Evolutionary conservation across 2,113 vertebrate genomes (phyloP), one percentile per base, ranked within the genome.

Genomic region (Cyanocitta stelleri): DNA sequence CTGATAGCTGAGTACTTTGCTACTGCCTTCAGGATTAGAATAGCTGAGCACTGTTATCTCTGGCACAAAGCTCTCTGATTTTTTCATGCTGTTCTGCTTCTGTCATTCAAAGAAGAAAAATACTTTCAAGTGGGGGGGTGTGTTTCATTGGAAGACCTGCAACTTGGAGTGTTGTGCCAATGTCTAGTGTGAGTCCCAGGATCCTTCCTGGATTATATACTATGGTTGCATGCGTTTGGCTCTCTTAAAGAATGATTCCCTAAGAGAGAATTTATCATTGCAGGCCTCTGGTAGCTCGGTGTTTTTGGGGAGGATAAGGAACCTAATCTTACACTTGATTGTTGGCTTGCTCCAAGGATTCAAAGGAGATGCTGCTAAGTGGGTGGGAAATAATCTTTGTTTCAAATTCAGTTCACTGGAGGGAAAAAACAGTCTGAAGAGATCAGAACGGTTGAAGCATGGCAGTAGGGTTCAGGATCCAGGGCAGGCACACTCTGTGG

Each of bases 401-500:
- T 51, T 90, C n/a, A 27, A n/a, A 37, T 82, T n/a, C 23, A 3
- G 0, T 39, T 95, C 35, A 15, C 8, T 49, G n/a, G 4, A 35
- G 11, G 6, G 14, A 59, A 61, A 61, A 19, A 62, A 46, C 23
- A 11, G 23, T 41, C 24, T 52, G n/a, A 61, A 44, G 63, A 58
- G 32, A 24, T 16, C 6, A 18, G 43, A n/a, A 17, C 55, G 46
- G 12, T 21, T 83, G 68, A 71, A 91, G 52, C 39, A 3, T 30
- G 13, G 59, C 46, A 66, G n/a, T 29, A 16, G 35, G 55, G n/a
- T 63, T 37, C 43, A 16, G 54, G 35, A 58, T 69, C 59, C 1
- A 7, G 61, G 37, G 26, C 74, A 85, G 51, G 19, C 44, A 39
- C 0, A 0, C 10, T 59, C 6, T 0, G 0, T 37, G 49, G 41